These are phyloP conservation scores for Anguilla anguilla DNA, from an alignment of 2,797 vertebrate genomes.

Conservation along the genomic window DNA sequence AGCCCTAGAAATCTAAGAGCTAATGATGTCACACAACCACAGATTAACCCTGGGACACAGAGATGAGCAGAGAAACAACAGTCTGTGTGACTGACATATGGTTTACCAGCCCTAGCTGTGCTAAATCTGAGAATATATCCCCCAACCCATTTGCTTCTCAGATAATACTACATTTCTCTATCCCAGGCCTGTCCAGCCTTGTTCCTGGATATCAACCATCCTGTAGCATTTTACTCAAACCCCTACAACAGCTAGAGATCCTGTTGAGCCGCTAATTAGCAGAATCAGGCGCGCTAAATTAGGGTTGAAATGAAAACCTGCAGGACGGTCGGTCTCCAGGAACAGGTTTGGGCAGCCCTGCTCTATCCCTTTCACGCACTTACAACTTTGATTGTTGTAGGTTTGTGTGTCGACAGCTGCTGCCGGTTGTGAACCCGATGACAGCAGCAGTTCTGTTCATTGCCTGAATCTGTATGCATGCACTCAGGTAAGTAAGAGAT, in stretches of 20 bases:
- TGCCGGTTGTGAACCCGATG: not conserved
- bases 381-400: not conserved
- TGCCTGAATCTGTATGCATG: not conserved
- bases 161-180: not conserved
- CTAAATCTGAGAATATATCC: not conserved
- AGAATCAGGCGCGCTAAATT: no score
- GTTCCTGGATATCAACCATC: no score
- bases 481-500: not conserved
- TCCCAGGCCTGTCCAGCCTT: no score
- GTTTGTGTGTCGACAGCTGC: not conserved
- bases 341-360: no score
- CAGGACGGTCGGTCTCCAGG: no score
- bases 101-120: not conserved
- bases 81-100: not conserved
- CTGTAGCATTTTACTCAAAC: no score
- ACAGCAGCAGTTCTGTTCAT: not conserved
- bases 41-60: not conserved
- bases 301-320: no score
- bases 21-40: no score
- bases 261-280: no score
- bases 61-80: not conserved
- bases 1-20: no score
- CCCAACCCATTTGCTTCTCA: not conserved
- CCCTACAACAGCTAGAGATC: no score
- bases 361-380: no score